Evolutionary conservation across 1,140 invertebrate genomes (phyloP), one percentile per base, ranked within the genome.

Genomic region (Meloidogyne hapla): DNA sequence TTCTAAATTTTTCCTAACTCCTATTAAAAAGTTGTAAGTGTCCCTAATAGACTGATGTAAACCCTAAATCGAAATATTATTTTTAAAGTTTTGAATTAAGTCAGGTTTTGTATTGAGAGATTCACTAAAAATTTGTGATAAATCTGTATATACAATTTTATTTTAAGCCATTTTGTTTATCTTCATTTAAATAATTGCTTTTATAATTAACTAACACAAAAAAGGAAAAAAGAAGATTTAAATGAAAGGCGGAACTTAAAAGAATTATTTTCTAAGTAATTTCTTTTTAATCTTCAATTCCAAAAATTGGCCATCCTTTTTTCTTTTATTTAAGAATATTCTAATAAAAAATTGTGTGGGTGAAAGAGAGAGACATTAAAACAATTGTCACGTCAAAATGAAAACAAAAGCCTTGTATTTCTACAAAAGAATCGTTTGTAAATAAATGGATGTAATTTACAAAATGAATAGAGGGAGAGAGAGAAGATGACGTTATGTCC

Each of bases 161-260:
- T 56, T 56, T 56, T n/a, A n/a, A 2, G 48, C 5, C 5, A n/a
- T 56, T 56, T 1, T 8, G 1, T 15, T 45, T 45, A 2, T 1
- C 42, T 15, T 56, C 18, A 56, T 56, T 56, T 56, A 56, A 56
- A 56, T 56, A 56, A 56, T 56, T 56, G 48, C 48, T 56, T 56
- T 56, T 56, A 56, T 56, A 56, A 56, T 56, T 56, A 56, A 56
- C n/a, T n/a, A 6, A 6, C 4, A 21, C 6, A 56, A 56, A 56
- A 56, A 21, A 9, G n/a, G 12, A 56, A 56, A 6, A 12, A 13
- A 42, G 12, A 12, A 12, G 40, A 42, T 33, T 33, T 33, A 33
- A 33, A 33, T 33, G 40, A 42, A 15, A 42, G 40, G 9, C 9
- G 9, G 13, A 42, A 42, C 13, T 2, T 42, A 42, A 42, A 56